phyloP scores from a whole-genome alignment of 2,113 vertebrate species.

The Beaufortia kweichowensis region DNA sequence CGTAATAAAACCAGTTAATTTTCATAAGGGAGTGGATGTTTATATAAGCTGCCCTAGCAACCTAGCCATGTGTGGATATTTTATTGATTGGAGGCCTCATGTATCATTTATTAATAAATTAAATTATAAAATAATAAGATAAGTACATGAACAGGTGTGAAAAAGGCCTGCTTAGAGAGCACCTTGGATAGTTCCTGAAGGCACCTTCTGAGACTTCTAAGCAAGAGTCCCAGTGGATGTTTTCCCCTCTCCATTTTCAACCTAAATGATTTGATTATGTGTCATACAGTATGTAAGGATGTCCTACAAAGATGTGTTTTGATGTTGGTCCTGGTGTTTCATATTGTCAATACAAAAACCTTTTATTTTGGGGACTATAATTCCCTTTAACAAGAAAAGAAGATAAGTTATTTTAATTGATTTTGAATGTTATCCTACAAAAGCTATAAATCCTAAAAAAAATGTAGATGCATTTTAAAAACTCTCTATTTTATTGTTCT shows the following conservation, averaged over 20 bases:
- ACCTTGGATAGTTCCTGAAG: constrained; percentile 54
- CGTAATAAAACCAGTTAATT: too few species aligned
- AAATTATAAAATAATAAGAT: background rate
- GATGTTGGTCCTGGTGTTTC: background rate
- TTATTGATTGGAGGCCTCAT: background rate
- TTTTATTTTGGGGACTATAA: background rate
- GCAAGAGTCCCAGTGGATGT: background rate
- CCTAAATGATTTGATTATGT: background rate
- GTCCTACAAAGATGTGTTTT: background rate
- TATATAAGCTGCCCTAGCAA: too few species aligned
- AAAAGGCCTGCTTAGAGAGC: constrained; percentile 16
- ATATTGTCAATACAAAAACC: background rate
- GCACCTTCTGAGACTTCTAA: background rate
- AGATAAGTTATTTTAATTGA: too few species aligned
- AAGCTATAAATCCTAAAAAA: too few species aligned
- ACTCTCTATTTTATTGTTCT: too few species aligned
- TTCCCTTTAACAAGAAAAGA: background rate
- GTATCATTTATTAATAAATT: background rate
- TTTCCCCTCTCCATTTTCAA: background rate
- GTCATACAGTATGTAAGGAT: background rate
- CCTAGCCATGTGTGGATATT: background rate
- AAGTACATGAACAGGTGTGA: background rate
- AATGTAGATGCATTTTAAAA: background rate
- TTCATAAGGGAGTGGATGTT: too few species aligned
- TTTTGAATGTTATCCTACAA: too few species aligned